Evolutionary conservation across 2,113 vertebrate species (phyloP).

Genomic region (Brachyhypopomus gauderio): DNA sequence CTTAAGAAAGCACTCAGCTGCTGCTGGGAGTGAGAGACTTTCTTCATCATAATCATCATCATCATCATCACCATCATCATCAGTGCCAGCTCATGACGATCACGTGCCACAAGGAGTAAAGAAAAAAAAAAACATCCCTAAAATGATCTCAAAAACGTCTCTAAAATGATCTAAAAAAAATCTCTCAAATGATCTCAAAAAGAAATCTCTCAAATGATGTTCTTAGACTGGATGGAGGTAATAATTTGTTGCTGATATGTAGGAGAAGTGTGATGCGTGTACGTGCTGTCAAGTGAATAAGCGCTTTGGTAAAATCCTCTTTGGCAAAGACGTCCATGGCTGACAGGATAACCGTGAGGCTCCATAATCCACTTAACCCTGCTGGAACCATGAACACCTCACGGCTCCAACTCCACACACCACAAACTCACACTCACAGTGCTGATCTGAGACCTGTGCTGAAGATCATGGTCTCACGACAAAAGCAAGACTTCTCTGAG

Average conservation of each 20-base stretch:
- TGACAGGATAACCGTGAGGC: conserved; percentile 62
- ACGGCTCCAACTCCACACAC: conserved; percentile 16
- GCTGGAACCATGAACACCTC: conserved; percentile 18
- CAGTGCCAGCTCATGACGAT: not conserved
- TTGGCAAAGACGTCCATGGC: conserved; percentile 54
- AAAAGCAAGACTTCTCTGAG: too few relatives aligned
- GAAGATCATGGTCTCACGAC: not conserved
- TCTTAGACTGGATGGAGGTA: not conserved
- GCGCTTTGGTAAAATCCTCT: conserved; percentile 54
- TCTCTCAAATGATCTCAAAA: not conserved
- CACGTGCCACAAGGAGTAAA: not conserved
- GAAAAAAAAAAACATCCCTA: not conserved
- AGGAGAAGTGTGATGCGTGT: not conserved
- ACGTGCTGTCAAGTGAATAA: conserved; percentile 31
- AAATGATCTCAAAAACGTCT: too few relatives aligned
- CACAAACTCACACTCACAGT: not conserved
- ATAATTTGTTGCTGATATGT: conserved; percentile 20
- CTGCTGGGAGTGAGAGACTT: not conserved
- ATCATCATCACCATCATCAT: not conserved
- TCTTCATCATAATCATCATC: conserved; percentile 8
- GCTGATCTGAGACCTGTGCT: not conserved
- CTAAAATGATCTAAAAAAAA: not conserved
- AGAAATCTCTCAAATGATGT: not conserved
- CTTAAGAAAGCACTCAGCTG: conserved; percentile 6
- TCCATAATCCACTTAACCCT: conserved; percentile 65